A percentile compares a stretch with the other conserved stretches of the same genome.
These are phyloP conservation scores for Onychostoma macrolepis DNA, from an alignment of 2,113 vertebrate genomes.

Conservation along the genomic window DNA sequence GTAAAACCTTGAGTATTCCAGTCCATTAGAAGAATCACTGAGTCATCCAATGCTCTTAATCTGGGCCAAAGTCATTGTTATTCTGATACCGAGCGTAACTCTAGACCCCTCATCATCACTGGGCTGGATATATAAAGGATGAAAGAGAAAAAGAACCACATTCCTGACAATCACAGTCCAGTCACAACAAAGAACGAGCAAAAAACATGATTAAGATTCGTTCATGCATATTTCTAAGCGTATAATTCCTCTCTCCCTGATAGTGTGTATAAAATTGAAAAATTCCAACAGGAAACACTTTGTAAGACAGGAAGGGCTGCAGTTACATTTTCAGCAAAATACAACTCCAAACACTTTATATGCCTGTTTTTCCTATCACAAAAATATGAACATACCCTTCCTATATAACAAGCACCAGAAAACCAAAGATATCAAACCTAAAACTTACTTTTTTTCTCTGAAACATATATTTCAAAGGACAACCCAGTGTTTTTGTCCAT, in stretches of 20 bases:
- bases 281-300: conserved; percentile 44
- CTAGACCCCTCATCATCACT: conserved; percentile 31
- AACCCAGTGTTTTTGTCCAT: background rate
- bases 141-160: conserved; percentile 37
- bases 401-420: background rate
- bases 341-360: background rate
- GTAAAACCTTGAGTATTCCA: background rate
- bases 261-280: background rate
- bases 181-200: background rate
- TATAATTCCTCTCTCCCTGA: background rate
- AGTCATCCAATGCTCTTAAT: conserved; percentile 34
- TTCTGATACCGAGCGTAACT: conserved; percentile 32
- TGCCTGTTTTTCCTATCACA: background rate
- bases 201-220: background rate
- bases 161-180: conserved; percentile 32
- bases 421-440: background rate
- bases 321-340: background rate
- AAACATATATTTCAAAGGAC: background rate
- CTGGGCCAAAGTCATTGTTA: conserved; percentile 30
- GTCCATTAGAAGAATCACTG: conserved; percentile 9
- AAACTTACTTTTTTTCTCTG: background rate
- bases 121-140: conserved; percentile 26
- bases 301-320: conserved; percentile 46
- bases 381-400: background rate
- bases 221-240: background rate